A percentile compares a stretch with the other conserved stretches of the same genome.
phyloP scores from a whole-genome alignment of 1,140 invertebrate species.

The Aethina tumida region DNA sequence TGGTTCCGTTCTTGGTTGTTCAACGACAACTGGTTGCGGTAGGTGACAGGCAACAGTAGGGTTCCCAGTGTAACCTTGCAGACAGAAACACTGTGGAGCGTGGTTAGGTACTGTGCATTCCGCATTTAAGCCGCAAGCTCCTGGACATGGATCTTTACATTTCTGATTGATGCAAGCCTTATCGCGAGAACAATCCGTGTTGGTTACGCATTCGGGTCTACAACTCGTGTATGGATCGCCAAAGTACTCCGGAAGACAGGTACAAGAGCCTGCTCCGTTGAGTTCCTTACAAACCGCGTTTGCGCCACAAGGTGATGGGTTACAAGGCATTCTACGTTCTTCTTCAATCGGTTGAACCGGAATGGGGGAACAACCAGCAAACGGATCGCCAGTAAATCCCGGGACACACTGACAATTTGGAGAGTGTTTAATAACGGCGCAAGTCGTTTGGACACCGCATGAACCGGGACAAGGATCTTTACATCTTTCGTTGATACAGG shows the following conservation, averaged over 20 bases:
- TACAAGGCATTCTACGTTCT: slow-evolving; percentile 44
- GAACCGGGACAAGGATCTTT: slow-evolving; percentile 66
- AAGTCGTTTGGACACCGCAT: slow-evolving; percentile 60
- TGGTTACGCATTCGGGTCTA: slow-evolving; percentile 58
- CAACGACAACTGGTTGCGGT: slow-evolving; percentile 38
- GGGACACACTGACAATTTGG: slow-evolving; percentile 62
- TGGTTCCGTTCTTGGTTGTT: slow-evolving; percentile 41
- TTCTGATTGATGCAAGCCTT: slow-evolving; percentile 58
- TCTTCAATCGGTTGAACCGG: slow-evolving; percentile 13
- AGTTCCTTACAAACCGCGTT: slow-evolving; percentile 60
- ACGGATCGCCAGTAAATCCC: slow-evolving; percentile 68
- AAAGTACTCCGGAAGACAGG: slow-evolving; percentile 57
- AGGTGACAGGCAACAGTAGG: slow-evolving; percentile 54
- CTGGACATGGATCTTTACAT: slow-evolving; percentile 59
- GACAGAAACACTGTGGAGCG: slow-evolving; percentile 59
- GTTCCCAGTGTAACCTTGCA: slow-evolving; percentile 52
- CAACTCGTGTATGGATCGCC: slow-evolving; percentile 65
- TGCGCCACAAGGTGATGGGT: slow-evolving; percentile 58
- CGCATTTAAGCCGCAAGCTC: slow-evolving; percentile 65
- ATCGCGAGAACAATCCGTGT: slow-evolving; percentile 55
- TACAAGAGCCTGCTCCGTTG: slow-evolving; percentile 57
- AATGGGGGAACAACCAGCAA: slow-evolving; percentile 47
- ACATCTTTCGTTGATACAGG: slow-evolving; percentile 67
- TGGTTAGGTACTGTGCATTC: slow-evolving; percentile 69
- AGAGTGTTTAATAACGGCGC: slow-evolving; percentile 62